phyloP scores from a whole-genome alignment of 2,113 vertebrate species.

The Agelaius tricolor region DNA sequence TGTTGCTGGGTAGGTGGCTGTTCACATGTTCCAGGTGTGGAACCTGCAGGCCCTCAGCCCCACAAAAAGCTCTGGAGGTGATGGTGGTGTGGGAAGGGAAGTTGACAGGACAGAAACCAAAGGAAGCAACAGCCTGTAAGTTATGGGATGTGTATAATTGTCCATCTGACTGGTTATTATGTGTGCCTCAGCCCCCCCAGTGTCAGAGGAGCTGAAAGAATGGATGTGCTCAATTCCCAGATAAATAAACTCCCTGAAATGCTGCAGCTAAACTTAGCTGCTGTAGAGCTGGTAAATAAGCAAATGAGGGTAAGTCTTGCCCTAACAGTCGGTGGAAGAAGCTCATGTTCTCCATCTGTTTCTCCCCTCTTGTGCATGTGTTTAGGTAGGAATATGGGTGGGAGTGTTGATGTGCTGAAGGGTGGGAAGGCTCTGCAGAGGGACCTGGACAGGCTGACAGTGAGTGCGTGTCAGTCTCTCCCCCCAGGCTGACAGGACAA shows the following conservation, averaged over 20 bases:
- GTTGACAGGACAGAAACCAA: neutral
- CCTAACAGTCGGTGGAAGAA: neutral
- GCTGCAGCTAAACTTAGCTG: neutral
- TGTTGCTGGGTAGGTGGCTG: neutral
- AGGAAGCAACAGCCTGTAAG: neutral
- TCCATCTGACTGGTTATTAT: neutral
- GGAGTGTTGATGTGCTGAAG: neutral
- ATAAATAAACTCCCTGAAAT: neutral
- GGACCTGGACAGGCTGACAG: neutral
- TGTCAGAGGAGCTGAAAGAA: neutral
- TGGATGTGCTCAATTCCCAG: neutral
- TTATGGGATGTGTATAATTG: neutral
- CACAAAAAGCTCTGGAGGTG: neutral
- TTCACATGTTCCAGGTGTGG: neutral
- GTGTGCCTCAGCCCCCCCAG: neutral
- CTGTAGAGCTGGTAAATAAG: neutral
- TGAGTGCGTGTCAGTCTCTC: neutral
- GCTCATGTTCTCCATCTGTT: conserved; percentile 15
- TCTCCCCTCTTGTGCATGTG: neutral
- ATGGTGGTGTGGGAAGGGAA: no score
- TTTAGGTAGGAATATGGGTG: neutral
- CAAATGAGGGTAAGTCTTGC: neutral
- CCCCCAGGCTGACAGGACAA: neutral
- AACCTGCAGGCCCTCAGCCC: neutral
- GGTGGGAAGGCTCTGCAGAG: neutral